These are phyloP conservation scores for Rhizomys pruinosus DNA, from an alignment of 2,113 vertebrate species.

Conservation along the genomic window DNA sequence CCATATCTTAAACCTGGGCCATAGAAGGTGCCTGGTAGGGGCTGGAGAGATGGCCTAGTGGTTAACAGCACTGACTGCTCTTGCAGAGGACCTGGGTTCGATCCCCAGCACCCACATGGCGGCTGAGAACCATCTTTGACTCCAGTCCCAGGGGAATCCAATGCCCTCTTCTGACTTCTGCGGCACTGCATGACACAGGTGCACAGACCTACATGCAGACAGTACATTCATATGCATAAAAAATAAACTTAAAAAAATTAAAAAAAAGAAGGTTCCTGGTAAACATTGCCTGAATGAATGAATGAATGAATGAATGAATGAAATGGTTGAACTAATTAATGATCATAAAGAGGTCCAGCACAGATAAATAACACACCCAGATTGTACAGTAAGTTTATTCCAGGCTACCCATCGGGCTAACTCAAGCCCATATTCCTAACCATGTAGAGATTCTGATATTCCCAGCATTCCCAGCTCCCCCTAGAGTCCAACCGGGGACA, in stretches of 20 bases:
- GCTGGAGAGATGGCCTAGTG: too few relatives aligned
- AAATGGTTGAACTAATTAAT: background rate
- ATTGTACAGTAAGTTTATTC: background rate
- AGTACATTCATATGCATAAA: too few relatives aligned
- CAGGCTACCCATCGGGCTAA: background rate
- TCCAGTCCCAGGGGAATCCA: too few relatives aligned
- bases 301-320: too few relatives aligned
- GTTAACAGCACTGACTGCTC: too few relatives aligned
- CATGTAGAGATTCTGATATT: background rate
- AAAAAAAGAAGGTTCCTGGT: constrained; percentile 4
- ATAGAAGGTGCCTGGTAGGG: background rate
- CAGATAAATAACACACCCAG: background rate
- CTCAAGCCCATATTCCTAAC: background rate
- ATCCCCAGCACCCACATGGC: too few relatives aligned
- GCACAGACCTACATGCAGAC: too few relatives aligned
- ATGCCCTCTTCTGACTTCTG: too few relatives aligned
- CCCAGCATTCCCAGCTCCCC: background rate
- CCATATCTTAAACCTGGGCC: background rate
- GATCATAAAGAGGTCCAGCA: background rate
- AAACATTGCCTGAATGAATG: background rate
- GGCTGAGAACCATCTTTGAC: too few relatives aligned
- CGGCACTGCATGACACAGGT: too few relatives aligned
- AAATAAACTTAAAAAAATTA: too few relatives aligned
- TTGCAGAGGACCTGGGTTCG: too few relatives aligned
- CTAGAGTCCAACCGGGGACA: background rate